Conservation (phyloP, 2,888 invertebrate species). For the Polydrusus pterygomalis region DNA sequence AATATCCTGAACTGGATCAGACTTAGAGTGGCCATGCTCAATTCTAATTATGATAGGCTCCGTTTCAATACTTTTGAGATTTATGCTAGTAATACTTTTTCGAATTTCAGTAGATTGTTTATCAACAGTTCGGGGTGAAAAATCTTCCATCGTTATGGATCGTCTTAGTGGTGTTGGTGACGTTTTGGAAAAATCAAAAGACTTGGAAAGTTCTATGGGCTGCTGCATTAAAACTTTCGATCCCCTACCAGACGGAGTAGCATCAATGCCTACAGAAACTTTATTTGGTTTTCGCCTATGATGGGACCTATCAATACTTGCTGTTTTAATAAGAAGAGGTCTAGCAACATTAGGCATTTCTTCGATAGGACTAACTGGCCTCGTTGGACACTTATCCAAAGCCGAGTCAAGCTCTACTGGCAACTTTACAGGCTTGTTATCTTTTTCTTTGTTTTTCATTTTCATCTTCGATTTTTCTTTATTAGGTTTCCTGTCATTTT, state of each 20-base stretch:
- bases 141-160: constrained; percentile 73
- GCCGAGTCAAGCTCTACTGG: constrained; percentile 64
- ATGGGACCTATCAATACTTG: constrained; percentile 62
- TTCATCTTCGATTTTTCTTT: constrained; percentile 65
- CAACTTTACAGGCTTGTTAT: constrained; percentile 52
- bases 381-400: constrained; percentile 67
- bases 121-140: constrained; percentile 61
- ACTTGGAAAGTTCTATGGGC: constrained; percentile 84
- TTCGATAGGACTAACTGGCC: constrained; percentile 68
- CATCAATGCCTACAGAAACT: constrained; percentile 86
- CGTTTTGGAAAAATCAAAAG: constrained; percentile 72
- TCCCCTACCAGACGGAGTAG: constrained; percentile 84
- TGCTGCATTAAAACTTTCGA: constrained; percentile 84
- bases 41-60: constrained; percentile 72
- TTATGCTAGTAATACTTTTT: constrained; percentile 67
- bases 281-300: constrained; percentile 75
- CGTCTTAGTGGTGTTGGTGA: constrained; percentile 68
- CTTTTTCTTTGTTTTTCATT: constrained; percentile 62
- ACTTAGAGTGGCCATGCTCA: constrained; percentile 79
- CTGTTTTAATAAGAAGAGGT: constrained; percentile 62
- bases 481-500: constrained; percentile 75
- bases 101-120: constrained; percentile 59
- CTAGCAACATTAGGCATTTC: constrained; percentile 53
- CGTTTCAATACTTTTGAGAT: constrained; percentile 63
- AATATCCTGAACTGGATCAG: constrained; percentile 80